These are phyloP conservation scores for Gymnopithys bicolor DNA, from an alignment of 2,797 vertebrate genomes.

Conservation along the genomic window DNA sequence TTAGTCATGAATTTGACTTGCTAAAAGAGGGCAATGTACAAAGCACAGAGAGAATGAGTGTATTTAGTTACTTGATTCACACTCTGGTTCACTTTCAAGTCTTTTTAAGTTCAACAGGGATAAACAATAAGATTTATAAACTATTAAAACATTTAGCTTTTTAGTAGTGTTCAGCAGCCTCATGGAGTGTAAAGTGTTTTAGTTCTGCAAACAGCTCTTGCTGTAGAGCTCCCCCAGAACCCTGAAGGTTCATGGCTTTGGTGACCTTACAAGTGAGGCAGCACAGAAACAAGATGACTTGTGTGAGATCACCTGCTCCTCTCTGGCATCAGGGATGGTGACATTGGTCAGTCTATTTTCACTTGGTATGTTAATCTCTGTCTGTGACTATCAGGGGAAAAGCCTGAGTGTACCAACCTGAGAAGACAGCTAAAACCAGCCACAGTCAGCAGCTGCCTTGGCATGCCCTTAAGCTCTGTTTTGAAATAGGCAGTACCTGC, in stretches of 20 bases:
- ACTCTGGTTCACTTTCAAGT: constrained; percentile 31
- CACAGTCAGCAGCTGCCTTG: not conserved
- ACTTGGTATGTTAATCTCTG: not conserved
- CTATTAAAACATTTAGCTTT: not conserved
- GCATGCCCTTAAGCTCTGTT: not conserved
- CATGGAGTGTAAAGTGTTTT: not conserved
- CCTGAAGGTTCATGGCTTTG: not conserved
- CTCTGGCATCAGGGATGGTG: not conserved
- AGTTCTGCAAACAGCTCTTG: not conserved
- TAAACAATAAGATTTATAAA: constrained; percentile 35
- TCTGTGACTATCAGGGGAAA: not conserved
- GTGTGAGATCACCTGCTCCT: not conserved
- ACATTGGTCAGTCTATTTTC: not conserved
- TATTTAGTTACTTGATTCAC: constrained; percentile 31
- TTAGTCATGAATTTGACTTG: constrained; percentile 56
- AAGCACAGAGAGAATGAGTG: constrained; percentile 5
- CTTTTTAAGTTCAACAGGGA: constrained; percentile 12
- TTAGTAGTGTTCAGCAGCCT: not conserved
- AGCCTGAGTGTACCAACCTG: not conserved
- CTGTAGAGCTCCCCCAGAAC: not conserved
- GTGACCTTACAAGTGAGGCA: not conserved
- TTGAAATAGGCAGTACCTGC: not conserved
- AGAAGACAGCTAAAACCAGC: not conserved
- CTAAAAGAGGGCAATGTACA: not conserved
- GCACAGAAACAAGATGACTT: not conserved